Percentiles rank a stretch among this genome's conserved stretches.
These are phyloP conservation scores for Apeltes quadracus DNA, from an alignment of 2,113 vertebrate genomes.

Conservation along the genomic window DNA sequence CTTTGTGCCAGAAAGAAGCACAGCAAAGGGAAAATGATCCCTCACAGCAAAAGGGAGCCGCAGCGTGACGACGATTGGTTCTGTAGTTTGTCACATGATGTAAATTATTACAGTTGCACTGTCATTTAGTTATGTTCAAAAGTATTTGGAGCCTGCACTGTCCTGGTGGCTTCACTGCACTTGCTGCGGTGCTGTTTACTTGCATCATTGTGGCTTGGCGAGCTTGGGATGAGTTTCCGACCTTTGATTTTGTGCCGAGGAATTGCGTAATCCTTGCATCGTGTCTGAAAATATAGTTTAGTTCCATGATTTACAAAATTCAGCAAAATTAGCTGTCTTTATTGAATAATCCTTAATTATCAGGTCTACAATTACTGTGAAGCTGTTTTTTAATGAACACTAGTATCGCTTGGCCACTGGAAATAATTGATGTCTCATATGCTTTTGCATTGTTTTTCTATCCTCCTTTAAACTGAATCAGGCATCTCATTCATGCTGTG, in stretches of 20 bases:
- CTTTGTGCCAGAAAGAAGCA: neutral
- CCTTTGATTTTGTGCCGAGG: neutral
- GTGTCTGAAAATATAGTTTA: neutral
- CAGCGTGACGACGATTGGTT: conserved; percentile 42
- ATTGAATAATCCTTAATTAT: neutral
- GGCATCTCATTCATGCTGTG: neutral
- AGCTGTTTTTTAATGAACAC: neutral
- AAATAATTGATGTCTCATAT: neutral
- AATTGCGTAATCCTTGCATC: neutral
- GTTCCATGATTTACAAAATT: conserved; percentile 2
- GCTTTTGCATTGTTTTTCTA: neutral
- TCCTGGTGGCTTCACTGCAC: neutral
- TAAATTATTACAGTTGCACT: conserved; percentile 18
- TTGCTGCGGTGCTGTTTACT: neutral
- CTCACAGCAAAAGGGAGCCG: conserved; percentile 7
- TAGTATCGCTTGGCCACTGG: neutral
- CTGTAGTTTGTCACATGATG: conserved; percentile 6
- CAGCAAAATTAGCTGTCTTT: neutral
- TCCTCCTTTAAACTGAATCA: neutral
- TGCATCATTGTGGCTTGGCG: neutral
- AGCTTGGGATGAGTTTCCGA: neutral
- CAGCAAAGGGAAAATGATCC: neutral
- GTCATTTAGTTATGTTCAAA: conserved; percentile 2
- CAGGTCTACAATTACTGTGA: conserved; percentile 4
- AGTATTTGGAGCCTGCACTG: neutral